Evolutionary conservation across 2,113 vertebrate genomes (phyloP).

Genomic region (Zosterops japonicus): DNA sequence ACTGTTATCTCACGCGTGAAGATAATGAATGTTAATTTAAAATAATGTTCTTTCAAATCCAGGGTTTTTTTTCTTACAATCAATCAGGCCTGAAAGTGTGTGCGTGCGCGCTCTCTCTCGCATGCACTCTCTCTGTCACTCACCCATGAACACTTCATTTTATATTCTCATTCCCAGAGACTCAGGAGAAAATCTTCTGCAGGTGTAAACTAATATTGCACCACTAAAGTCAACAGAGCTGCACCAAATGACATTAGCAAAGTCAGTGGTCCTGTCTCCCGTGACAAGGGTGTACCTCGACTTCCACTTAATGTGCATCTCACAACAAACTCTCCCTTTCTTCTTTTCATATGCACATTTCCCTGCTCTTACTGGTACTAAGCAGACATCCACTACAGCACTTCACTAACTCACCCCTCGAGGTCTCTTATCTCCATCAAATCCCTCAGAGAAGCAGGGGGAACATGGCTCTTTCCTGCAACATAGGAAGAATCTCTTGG

Average conservation of each 20-base stretch:
- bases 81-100: constrained; percentile 44
- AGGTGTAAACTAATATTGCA: constrained; percentile 18
- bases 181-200: neutral
- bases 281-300: neutral
- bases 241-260: neutral
- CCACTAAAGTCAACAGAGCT: neutral
- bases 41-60: constrained; percentile 57
- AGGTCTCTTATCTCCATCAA: neutral
- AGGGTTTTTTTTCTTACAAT: constrained; percentile 24
- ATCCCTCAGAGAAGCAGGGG: neutral
- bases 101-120: neutral
- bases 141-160: neutral
- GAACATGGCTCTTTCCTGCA: neutral
- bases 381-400: neutral
- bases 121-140: neutral
- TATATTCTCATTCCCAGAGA: neutral
- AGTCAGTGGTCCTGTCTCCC: neutral
- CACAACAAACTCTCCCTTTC: neutral
- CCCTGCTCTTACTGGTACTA: neutral
- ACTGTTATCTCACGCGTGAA: constrained; percentile 48
- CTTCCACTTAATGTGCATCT: neutral
- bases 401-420: neutral
- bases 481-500: neutral
- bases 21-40: constrained; percentile 63
- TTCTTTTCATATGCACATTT: neutral